A percentile compares a stretch with the other conserved stretches of the same genome.
These are phyloP conservation scores for Drosophila ananassae DNA, from an alignment of 1,140 invertebrate species.

Conservation along the genomic window DNA sequence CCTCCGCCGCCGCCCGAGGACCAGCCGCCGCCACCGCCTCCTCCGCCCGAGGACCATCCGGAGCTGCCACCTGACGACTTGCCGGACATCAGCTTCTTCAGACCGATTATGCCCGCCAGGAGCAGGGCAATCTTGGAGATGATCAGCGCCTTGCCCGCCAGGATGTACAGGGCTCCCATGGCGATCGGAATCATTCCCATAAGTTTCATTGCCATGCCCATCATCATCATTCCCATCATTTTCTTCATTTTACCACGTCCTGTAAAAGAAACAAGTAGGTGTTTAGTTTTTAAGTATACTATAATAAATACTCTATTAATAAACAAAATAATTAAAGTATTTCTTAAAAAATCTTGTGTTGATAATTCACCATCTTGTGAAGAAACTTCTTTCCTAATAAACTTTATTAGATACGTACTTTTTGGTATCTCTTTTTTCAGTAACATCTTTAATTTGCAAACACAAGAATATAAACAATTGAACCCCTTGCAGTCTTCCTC, in stretches of 20 bases:
- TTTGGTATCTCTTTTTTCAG: neutral
- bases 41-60: slow-evolving; percentile 86
- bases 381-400: too few relatives aligned
- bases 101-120: slow-evolving; percentile 89
- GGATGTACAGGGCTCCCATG: slow-evolving; percentile 89
- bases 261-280: slow-evolving; percentile 63
- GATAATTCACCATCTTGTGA: too few relatives aligned
- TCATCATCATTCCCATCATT: slow-evolving; percentile 93
- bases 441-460: neutral
- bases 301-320: neutral
- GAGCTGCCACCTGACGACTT: slow-evolving; percentile 86
- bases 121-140: slow-evolving; percentile 91
- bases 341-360: too few relatives aligned
- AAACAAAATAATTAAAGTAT: too few relatives aligned
- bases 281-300: neutral
- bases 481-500: neutral
- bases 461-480: slow-evolving; percentile 6
- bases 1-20: slow-evolving; percentile 85
- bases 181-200: slow-evolving; percentile 89
- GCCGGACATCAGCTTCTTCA: slow-evolving; percentile 90
- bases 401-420: too few relatives aligned
- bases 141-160: slow-evolving; percentile 91
- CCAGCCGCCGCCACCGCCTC: slow-evolving; percentile 86
- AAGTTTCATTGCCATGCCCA: slow-evolving; percentile 91
- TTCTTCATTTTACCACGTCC: slow-evolving; percentile 92